These are phyloP conservation scores for Mormyrus proboscirostris DNA, from an alignment of 2,797 vertebrate genomes.

Conservation along the genomic window DNA sequence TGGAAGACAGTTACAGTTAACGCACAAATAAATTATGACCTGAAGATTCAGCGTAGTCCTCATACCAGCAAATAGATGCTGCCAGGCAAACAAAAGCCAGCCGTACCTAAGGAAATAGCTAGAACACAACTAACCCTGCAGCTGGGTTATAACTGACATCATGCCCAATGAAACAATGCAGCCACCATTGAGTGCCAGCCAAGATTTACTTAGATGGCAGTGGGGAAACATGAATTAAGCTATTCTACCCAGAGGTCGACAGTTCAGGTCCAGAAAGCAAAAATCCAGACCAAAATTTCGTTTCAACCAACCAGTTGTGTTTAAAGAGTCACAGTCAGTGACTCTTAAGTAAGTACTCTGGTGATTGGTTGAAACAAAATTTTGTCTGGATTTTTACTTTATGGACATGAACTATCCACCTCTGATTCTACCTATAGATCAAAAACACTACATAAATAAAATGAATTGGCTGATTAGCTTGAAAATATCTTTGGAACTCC, in stretches of 20 bases:
- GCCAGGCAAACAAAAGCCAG: not conserved
- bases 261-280: not conserved
- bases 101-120: not conserved
- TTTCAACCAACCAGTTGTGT: not conserved
- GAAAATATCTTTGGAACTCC: not conserved
- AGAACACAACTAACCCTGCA: not conserved
- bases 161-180: not conserved
- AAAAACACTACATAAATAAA: constrained; percentile 20
- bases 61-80: not conserved
- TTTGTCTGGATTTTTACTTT: not conserved
- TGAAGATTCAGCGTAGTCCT: not conserved
- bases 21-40: not conserved
- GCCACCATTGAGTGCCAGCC: not conserved
- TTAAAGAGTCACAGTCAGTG: not conserved
- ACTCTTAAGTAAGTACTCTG: not conserved
- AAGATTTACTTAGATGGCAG: not conserved
- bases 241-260: not conserved
- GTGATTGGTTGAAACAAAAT: not conserved
- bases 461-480: constrained; percentile 14
- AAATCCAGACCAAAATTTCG: not conserved
- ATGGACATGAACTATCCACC: not conserved
- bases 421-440: not conserved
- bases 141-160: not conserved
- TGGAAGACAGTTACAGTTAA: not conserved
- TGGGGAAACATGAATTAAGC: not conserved